These are phyloP conservation scores for Stomatorhinus walkeri DNA, from an alignment of 2,797 vertebrate species.

Conservation along the genomic window DNA sequence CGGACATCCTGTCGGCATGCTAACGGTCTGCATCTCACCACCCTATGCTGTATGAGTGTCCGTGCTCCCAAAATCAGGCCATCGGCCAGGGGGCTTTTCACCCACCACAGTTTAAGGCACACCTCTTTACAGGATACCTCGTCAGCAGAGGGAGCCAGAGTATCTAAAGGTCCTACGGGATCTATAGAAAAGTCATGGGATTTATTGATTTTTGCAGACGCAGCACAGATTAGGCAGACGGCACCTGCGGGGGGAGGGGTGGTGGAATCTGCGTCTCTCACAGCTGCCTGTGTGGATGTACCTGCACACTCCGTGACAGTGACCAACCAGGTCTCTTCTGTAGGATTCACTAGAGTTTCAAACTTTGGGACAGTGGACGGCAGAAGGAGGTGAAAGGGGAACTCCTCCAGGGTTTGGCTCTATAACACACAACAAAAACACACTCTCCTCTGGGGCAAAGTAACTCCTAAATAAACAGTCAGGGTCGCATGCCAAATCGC, in stretches of 20 bases:
- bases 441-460: background rate
- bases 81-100: background rate
- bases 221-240: slow-evolving; percentile 29
- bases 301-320: slow-evolving; percentile 21
- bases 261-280: background rate
- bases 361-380: background rate
- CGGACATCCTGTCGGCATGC: background rate
- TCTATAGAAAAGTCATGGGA: background rate
- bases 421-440: background rate
- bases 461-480: background rate
- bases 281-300: background rate
- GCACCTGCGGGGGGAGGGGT: background rate
- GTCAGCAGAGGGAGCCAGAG: background rate
- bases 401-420: background rate
- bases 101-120: slow-evolving; percentile 1
- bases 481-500: background rate
- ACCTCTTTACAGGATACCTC: background rate
- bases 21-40: background rate
- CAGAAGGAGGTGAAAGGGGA: background rate
- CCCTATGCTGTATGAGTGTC: background rate
- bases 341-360: slow-evolving; percentile 31
- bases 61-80: background rate
- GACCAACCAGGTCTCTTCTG: slow-evolving; percentile 38
- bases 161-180: background rate
- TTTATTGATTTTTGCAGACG: background rate